Conservation (phyloP, 2,888 invertebrate genomes). For the Trissoscelio sp. region DNA sequence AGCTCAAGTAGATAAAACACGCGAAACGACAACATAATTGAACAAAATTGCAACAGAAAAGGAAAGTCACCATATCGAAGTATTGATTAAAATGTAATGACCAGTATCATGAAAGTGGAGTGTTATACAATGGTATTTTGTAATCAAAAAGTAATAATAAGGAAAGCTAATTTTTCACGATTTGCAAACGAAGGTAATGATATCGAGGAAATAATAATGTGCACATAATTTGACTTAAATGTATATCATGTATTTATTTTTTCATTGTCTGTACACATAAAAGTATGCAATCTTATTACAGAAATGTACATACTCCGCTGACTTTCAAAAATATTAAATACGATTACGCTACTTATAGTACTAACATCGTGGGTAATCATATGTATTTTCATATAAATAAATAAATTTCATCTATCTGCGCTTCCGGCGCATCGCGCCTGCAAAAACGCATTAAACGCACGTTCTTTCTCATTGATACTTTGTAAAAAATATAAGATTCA, state of each 20-base stretch:
- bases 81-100: constrained; percentile 4
- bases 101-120: background rate
- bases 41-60: constrained; percentile 29
- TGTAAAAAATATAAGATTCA: constrained; percentile 50
- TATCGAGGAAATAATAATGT: constrained; percentile 3
- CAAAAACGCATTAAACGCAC: constrained; percentile 46
- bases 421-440: constrained; percentile 23
- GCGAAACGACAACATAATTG: constrained; percentile 27
- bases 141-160: no score
- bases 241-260: constrained; percentile 52
- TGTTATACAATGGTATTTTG: no score
- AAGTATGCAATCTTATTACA: constrained; percentile 71
- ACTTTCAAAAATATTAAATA: constrained; percentile 75
- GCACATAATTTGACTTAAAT: constrained; percentile 38
- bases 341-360: constrained; percentile 71
- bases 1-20: constrained; percentile 12
- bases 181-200: no score
- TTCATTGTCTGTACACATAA: constrained; percentile 64
- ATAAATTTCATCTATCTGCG: constrained; percentile 73
- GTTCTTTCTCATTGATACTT: constrained; percentile 36
- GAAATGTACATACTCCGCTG: constrained; percentile 74
- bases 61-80: constrained; percentile 17
- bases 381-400: constrained; percentile 65
- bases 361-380: constrained; percentile 67
- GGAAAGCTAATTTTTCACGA: no score